These are phyloP conservation scores for Andrena haemorrhoa DNA, from an alignment of 2,888 invertebrate species.

Conservation along the genomic window DNA sequence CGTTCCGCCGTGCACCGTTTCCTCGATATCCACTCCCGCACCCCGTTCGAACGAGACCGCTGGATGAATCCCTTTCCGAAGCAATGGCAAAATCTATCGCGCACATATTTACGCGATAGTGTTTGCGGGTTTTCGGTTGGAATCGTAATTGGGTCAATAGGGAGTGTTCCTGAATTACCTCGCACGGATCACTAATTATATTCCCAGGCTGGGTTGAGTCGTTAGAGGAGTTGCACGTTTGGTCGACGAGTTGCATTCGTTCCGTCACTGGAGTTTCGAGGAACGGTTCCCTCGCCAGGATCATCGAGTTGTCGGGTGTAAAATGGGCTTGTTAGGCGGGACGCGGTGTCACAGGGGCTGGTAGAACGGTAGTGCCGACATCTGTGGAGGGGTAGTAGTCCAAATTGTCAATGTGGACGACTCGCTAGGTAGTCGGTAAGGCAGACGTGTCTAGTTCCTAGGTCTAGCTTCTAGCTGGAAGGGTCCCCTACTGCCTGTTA, in stretches of 20 bases:
- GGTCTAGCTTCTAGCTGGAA: slow-evolving; percentile 63
- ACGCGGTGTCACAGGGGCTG: slow-evolving; percentile 67
- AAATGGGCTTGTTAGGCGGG: slow-evolving; percentile 57
- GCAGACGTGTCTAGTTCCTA: slow-evolving; percentile 73
- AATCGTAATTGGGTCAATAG: slow-evolving; percentile 61
- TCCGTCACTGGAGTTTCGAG: not conserved
- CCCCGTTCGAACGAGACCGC: not conserved
- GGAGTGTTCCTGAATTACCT: slow-evolving; percentile 60
- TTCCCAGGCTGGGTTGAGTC: slow-evolving; percentile 32
- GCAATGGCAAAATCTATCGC: slow-evolving; percentile 14
- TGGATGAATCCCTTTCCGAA: slow-evolving; percentile 17
- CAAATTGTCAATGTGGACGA: slow-evolving; percentile 43
- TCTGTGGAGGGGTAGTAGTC: slow-evolving; percentile 71
- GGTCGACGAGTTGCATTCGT: slow-evolving; percentile 9
- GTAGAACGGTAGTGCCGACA: slow-evolving; percentile 75
- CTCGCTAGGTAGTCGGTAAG: slow-evolving; percentile 77
- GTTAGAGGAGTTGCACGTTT: slow-evolving; percentile 28
- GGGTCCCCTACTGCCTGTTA: slow-evolving; percentile 37
- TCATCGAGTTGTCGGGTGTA: slow-evolving; percentile 56
- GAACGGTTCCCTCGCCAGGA: slow-evolving; percentile 8
- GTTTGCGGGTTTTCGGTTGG: slow-evolving; percentile 33
- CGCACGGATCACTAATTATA: slow-evolving; percentile 61
- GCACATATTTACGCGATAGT: slow-evolving; percentile 20
- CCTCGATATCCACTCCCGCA: not conserved
- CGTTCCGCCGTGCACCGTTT: not conserved